Conservation (phyloP, 2,797 vertebrate genomes). For the Notolepis coatsorum region DNA sequence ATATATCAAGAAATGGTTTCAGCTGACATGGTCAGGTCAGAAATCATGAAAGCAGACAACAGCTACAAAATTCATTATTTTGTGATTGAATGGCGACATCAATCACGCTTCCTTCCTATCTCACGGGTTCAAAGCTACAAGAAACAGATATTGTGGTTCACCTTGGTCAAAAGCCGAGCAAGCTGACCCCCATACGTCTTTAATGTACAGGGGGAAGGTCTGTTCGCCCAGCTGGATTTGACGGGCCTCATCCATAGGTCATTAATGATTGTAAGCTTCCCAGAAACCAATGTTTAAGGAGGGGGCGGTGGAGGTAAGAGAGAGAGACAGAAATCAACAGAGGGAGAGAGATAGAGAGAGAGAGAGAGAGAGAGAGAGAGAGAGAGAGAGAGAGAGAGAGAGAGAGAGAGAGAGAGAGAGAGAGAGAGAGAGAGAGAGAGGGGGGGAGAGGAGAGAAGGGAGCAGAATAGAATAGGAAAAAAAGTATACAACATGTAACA, state of each 20-base stretch:
- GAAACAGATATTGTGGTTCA: constrained; percentile 52
- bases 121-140: constrained; percentile 43
- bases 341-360: background rate
- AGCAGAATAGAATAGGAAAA: too few species aligned
- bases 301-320: background rate
- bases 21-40: constrained; percentile 1
- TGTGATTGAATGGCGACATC: constrained; percentile 1
- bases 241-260: constrained; percentile 10
- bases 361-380: background rate
- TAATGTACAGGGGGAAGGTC: constrained; percentile 57
- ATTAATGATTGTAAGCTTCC: constrained; percentile 13
- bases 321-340: background rate
- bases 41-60: constrained; percentile 44
- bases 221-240: constrained; percentile 50
- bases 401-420: background rate
- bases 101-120: background rate
- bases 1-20: background rate
- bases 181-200: constrained; percentile 53
- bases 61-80: constrained; percentile 28
- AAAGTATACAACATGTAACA: too few species aligned
- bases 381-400: background rate
- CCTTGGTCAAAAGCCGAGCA: constrained; percentile 51
- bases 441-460: constrained; percentile 17
- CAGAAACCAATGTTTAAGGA: constrained; percentile 1
- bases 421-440: background rate